Evolutionary conservation across 2,113 vertebrate species (phyloP).

Genomic region (Pelobates fuscus): DNA sequence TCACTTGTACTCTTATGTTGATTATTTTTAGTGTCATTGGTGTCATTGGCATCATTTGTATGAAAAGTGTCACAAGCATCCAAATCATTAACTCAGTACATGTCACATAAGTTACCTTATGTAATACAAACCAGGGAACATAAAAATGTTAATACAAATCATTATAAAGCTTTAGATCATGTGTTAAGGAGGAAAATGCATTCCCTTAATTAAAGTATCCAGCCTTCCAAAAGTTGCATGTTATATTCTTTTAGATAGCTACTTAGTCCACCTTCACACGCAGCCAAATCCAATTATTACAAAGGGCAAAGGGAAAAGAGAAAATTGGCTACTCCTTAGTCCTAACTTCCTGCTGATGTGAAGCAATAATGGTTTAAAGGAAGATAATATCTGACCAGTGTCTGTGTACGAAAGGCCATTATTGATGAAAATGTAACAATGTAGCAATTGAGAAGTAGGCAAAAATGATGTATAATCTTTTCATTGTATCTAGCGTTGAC

Average conservation of each 20-base stretch:
- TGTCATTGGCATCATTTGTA: too few relatives aligned
- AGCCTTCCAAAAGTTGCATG: background rate
- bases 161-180: too few relatives aligned
- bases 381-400: conserved; percentile 3
- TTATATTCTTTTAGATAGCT: background rate
- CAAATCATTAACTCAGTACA: too few relatives aligned
- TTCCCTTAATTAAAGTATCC: background rate
- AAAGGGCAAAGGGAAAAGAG: conserved; percentile 6
- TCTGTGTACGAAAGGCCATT: background rate
- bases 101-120: too few relatives aligned
- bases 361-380: conserved; percentile 8
- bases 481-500: too few relatives aligned
- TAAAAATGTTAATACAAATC: too few relatives aligned
- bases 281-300: conserved; percentile 5
- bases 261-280: background rate
- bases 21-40: too few relatives aligned
- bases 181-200: background rate
- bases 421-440: background rate
- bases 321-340: background rate
- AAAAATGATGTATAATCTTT: background rate
- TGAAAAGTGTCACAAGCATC: too few relatives aligned
- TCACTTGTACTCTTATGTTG: too few relatives aligned
- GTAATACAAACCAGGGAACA: too few relatives aligned
- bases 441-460: background rate
- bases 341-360: conserved; percentile 5